These are phyloP conservation scores for Coreius guichenoti DNA, from an alignment of 2,797 vertebrate genomes.

Conservation along the genomic window DNA sequence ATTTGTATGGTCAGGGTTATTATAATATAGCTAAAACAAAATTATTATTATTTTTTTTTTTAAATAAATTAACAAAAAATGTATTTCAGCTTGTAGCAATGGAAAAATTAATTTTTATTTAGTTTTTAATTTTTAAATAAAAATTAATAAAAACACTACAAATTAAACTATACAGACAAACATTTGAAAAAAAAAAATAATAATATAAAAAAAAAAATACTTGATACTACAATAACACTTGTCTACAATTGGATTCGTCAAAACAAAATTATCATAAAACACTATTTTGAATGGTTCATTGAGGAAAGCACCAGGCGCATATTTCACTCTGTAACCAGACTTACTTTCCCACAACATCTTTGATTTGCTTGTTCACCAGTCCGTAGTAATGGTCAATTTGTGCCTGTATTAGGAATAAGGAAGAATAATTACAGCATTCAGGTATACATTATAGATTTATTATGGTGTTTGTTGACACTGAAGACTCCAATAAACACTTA, in stretches of 20 bases:
- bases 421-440: neutral
- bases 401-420: slow-evolving; percentile 69
- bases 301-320: neutral
- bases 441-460: neutral
- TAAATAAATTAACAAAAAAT: too few relatives aligned
- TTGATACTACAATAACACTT: too few relatives aligned
- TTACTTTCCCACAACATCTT: slow-evolving; percentile 84
- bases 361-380: slow-evolving; percentile 83
- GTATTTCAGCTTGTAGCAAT: too few relatives aligned
- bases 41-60: too few relatives aligned
- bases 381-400: slow-evolving; percentile 87
- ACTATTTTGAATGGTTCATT: neutral
- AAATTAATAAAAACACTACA: too few relatives aligned
- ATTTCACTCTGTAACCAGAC: slow-evolving; percentile 57
- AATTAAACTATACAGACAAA: too few relatives aligned
- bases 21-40: too few relatives aligned
- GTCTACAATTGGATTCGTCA: neutral
- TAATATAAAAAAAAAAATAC: neutral
- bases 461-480: neutral
- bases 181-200: too few relatives aligned
- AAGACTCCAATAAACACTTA: slow-evolving; percentile 12
- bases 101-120: too few relatives aligned
- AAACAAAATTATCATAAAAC: neutral
- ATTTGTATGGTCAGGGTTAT: neutral
- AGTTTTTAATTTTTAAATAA: too few relatives aligned